These are phyloP conservation scores for Falcunculus frontatus DNA, from an alignment of 2,113 vertebrate genomes.

Conservation along the genomic window DNA sequence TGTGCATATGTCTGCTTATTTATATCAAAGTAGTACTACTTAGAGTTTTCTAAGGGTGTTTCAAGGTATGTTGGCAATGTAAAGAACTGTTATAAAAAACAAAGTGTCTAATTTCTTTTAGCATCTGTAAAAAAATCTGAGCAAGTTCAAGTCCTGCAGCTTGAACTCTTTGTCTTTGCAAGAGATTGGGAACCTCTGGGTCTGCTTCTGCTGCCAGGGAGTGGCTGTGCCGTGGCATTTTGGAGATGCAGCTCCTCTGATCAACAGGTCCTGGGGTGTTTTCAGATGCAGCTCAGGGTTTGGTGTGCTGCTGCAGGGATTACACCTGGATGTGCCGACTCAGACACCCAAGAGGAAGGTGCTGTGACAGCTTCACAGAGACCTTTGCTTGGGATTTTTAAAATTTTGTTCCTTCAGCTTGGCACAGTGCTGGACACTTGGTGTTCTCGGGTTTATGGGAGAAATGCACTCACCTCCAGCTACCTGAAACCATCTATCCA, in stretches of 20 bases:
- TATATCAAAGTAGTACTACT: fast-evolving
- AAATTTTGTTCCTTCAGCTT: not conserved
- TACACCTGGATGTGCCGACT: not conserved
- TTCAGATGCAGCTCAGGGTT: not conserved
- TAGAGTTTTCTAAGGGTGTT: not conserved
- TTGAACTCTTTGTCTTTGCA: not conserved
- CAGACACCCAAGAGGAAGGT: not conserved
- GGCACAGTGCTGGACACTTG: not conserved
- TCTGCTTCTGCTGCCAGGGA: not conserved
- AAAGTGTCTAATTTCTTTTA: not conserved
- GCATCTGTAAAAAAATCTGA: not conserved
- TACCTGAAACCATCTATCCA: not conserved
- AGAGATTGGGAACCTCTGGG: not conserved
- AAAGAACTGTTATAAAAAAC: not conserved
- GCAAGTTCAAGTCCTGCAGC: not conserved
- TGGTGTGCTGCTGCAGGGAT: not conserved
- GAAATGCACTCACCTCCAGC: not conserved
- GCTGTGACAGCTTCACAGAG: not conserved
- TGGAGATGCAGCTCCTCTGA: not conserved
- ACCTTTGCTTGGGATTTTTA: not conserved
- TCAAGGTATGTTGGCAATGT: not conserved
- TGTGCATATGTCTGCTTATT: not conserved
- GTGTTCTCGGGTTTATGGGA: not conserved
- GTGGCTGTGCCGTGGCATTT: fast-evolving
- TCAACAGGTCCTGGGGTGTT: not conserved